Evolutionary conservation across 2,113 vertebrate species (phyloP).

Genomic region (Carassius gibelio): DNA sequence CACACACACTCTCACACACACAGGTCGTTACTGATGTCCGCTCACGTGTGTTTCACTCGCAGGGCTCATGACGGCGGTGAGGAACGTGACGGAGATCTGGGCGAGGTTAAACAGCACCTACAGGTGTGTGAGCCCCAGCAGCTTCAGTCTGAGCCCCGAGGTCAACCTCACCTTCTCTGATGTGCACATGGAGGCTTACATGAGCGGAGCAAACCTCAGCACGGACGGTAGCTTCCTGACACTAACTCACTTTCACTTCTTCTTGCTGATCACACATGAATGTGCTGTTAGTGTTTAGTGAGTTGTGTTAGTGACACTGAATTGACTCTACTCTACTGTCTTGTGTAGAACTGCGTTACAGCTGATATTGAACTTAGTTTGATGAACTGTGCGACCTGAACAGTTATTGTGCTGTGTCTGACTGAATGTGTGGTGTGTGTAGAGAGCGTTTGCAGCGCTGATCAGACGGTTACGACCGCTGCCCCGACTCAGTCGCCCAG

Average conservation of each 20-base stretch:
- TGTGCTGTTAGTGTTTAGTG: no score
- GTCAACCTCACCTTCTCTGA: constrained; percentile 75
- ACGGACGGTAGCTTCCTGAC: constrained; percentile 70
- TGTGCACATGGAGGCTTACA: constrained; percentile 84
- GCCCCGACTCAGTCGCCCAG: constrained; percentile 57
- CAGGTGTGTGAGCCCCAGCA: constrained; percentile 72
- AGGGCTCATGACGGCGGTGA: constrained; percentile 65
- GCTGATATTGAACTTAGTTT: no score
- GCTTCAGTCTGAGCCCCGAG: constrained; percentile 58
- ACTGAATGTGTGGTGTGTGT: background rate
- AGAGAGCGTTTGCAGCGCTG: constrained; percentile 84
- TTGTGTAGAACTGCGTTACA: no score
- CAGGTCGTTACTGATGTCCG: background rate
- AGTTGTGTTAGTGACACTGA: no score
- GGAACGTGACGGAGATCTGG: constrained; percentile 67
- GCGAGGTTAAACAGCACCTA: constrained; percentile 83
- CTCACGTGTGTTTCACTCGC: constrained; percentile 52
- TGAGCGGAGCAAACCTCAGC: constrained; percentile 78
- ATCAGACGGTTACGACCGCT: constrained; percentile 61
- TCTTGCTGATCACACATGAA: background rate
- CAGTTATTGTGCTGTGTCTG: no score
- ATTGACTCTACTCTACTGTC: no score
- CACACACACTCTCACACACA: constrained; percentile 53
- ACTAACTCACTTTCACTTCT: no score
- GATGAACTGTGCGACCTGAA: no score